Conservation (phyloP, 2,888 invertebrate genomes). For the Hydrotaea cyrtoneurina region DNA sequence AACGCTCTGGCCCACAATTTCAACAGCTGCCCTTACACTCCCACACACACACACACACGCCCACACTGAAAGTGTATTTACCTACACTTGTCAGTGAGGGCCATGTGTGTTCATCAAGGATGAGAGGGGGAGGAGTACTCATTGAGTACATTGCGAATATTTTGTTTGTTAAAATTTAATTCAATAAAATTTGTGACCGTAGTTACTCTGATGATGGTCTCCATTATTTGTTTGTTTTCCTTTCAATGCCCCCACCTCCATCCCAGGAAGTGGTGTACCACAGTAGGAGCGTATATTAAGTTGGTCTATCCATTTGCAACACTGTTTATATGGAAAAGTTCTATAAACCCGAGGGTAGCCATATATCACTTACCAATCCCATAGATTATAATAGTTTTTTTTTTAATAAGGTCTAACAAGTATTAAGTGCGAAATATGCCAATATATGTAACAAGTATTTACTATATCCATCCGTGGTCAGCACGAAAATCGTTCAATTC, state of each 20-base stretch:
- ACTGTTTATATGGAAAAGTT: too few species aligned
- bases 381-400: too few species aligned
- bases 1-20: conserved; percentile 3
- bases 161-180: conserved; percentile 36
- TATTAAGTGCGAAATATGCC: too few species aligned
- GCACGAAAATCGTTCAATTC: too few species aligned
- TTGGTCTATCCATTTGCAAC: too few species aligned
- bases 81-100: conserved; percentile 7
- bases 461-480: too few species aligned
- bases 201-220: conserved; percentile 11
- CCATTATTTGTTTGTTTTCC: conserved; percentile 23
- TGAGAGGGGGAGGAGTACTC: background rate
- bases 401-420: too few species aligned
- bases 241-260: background rate
- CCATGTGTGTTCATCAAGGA: background rate
- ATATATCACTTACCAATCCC: too few species aligned
- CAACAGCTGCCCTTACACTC: background rate
- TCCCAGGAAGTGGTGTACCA: too few species aligned
- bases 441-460: too few species aligned
- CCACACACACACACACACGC: background rate
- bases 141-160: conserved; percentile 15
- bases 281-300: too few species aligned
- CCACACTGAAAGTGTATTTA: background rate
- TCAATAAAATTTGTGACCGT: conserved; percentile 36
- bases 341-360: too few species aligned